These are phyloP conservation scores for Cheumatopsyche charites DNA, from an alignment of 1,140 invertebrate species.

Conservation along the genomic window DNA sequence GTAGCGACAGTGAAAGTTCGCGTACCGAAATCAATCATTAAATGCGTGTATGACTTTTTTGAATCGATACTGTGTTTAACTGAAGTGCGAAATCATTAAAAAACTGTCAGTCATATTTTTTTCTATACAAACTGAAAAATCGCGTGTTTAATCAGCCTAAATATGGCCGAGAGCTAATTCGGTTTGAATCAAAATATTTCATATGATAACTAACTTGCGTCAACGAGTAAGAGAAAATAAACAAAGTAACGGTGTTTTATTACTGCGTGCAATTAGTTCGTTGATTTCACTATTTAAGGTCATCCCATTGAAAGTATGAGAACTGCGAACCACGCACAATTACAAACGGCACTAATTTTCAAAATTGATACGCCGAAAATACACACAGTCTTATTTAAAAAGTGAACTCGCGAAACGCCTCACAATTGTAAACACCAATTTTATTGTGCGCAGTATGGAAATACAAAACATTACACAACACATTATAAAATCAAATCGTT, in stretches of 20 bases:
- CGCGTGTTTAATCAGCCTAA: neutral
- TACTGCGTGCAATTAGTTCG: neutral
- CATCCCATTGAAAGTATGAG: slow-evolving; percentile 4
- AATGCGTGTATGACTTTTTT: neutral
- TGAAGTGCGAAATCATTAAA: neutral
- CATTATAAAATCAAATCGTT: no score
- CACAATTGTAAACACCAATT: no score
- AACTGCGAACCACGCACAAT: neutral
- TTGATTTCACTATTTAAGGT: slow-evolving; percentile 9
- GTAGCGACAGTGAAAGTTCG: neutral
- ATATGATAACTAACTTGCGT: neutral
- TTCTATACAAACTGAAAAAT: neutral
- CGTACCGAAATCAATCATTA: neutral
- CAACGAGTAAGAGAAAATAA: neutral
- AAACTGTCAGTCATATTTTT: neutral
- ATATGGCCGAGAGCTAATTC: neutral
- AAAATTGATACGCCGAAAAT: no score
- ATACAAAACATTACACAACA: no score
- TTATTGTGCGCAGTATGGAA: no score
- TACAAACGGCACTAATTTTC: no score
- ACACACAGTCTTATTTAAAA: no score
- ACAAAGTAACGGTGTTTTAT: neutral
- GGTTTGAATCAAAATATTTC: neutral
- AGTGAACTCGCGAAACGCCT: no score
- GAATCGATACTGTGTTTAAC: neutral